Base-by-base conservation (phyloP, 2,888 invertebrate genomes). In the Leucoptera coffeella region DNA sequence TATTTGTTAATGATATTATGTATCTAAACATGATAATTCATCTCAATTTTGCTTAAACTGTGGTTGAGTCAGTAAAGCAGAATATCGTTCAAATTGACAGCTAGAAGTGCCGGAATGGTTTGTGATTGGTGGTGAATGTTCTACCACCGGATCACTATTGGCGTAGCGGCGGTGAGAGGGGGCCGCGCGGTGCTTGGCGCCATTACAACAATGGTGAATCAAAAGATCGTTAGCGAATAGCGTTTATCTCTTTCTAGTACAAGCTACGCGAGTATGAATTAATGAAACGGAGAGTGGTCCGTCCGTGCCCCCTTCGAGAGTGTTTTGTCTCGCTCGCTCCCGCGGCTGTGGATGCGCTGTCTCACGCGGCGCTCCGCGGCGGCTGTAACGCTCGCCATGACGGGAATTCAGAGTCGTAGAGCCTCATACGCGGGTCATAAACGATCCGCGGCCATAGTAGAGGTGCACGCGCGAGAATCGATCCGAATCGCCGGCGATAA, bases 401-500 rank as follows among this genome's bases (percentile, higher is more conserved):
- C 80, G 78, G 78, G 82, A 80, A 80, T 81, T 80, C 81, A 78
- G 81, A 81, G 82, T 81, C 79, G 81, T 82, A 81, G 81, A 81
- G 80, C 78, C 80, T 81, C 82, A 81, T 81, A 81, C 82, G 82
- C 81, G 81, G 81, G 80, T 80, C 82, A 82, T 82, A 82, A 82
- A 82, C 81, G 82, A 81, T 81, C 80, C 81, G 82, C 80, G 81
- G 80, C 69, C 69, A 69, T 69, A 69, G 60, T 69, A 64, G 67
- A 67, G 67, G 69, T 67, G 67, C 69, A 69, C 69, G 67, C 67
- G 69, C 65, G 69, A 64, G 71, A 65, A 71, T 71, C 69, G 67
- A 69, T 71, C 71, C 67, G 64, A 65, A 60, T 60, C 62, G 62
- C 62, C 65, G 64, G 65, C 60, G 62, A 64, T 62, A 61, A 65